Conservation (phyloP, 2,797 vertebrate genomes). For the Limosa lapponica region DNA sequence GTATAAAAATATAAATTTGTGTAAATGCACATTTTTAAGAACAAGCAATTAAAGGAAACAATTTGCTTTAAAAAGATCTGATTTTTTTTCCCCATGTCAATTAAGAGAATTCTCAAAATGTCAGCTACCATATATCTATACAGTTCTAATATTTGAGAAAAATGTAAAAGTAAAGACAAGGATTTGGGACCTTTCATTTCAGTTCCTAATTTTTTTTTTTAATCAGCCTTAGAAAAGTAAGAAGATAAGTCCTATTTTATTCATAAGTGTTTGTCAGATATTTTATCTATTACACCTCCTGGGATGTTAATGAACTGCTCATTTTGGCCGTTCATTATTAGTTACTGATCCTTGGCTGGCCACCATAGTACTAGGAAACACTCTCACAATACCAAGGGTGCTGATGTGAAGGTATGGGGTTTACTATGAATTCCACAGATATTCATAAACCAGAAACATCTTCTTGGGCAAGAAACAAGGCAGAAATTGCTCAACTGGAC, state of each 20-base stretch:
- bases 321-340: not conserved
- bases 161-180: not conserved
- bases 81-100: not conserved
- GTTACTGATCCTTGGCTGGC: not conserved
- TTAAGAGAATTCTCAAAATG: not conserved
- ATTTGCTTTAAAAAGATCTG: not conserved
- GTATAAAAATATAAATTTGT: not conserved
- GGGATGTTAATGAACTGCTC: not conserved
- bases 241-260: not conserved
- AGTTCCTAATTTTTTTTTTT: not conserved
- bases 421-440: not conserved
- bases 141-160: not conserved
- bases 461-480: not conserved
- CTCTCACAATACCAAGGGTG: rapidly evolving
- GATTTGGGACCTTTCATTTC: not conserved
- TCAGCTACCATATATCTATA: not conserved
- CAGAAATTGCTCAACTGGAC: not conserved
- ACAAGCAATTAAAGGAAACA: not conserved
- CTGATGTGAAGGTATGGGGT: not conserved
- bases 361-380: not conserved
- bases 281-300: not conserved
- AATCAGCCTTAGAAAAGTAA: not conserved
- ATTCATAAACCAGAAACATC: not conserved
- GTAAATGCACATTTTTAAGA: not conserved
- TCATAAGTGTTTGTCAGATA: not conserved